A percentile compares a stretch with the other conserved stretches of the same genome.
Evolutionary conservation across 2,113 vertebrate species (phyloP).

Genomic region (Eidolon helvum): DNA sequence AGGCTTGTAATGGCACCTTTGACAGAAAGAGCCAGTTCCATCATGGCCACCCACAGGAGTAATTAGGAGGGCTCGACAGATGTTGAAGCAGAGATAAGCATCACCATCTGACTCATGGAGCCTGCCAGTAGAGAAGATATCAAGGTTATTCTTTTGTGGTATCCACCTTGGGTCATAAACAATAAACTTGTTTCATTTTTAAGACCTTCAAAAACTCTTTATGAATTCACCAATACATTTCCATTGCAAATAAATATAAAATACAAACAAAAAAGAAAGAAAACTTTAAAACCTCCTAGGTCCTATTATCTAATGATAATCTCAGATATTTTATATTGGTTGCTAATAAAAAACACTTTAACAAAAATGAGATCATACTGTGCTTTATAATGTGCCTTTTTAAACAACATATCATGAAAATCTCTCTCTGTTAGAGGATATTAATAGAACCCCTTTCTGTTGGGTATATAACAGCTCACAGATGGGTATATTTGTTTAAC

Average conservation of each 20-base stretch:
- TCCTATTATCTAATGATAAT: background rate
- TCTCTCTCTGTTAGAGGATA: background rate
- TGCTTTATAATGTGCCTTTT: background rate
- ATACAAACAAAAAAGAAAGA: background rate
- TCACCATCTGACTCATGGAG: background rate
- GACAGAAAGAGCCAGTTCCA: background rate
- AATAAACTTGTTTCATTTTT: background rate
- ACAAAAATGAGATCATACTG: background rate
- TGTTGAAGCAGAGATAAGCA: background rate
- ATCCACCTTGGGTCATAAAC: background rate
- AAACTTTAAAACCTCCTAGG: background rate
- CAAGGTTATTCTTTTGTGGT: background rate
- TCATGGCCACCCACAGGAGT: background rate
- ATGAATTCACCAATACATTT: background rate
- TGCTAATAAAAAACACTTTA: background rate
- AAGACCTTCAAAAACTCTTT: background rate
- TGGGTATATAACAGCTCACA: background rate
- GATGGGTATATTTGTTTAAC: background rate
- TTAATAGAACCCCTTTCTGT: background rate
- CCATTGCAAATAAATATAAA: background rate
- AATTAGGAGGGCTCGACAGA: conserved; percentile 36
- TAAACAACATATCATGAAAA: background rate
- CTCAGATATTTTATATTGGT: background rate
- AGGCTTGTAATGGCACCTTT: background rate
- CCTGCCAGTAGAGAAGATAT: background rate